phyloP scores from a whole-genome alignment of 2,888 invertebrate species.

The Phoronis australis region DNA sequence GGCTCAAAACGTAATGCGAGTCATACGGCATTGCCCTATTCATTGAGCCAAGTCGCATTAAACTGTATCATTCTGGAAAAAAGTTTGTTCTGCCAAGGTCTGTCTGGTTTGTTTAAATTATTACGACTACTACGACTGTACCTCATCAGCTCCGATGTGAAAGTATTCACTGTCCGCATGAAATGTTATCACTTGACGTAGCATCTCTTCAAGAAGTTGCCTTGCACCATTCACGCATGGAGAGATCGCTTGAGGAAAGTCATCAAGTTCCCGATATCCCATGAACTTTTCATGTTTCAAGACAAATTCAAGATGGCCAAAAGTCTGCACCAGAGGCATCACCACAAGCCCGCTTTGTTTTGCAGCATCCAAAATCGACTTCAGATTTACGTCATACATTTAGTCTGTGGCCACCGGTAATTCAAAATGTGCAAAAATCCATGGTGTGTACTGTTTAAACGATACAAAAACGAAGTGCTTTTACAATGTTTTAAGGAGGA shows the following conservation, averaged over 20 bases:
- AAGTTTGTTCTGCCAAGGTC: no score
- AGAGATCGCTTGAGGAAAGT: conserved; percentile 46
- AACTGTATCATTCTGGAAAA: no score
- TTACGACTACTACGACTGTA: no score
- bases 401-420: no score
- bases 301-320: conserved; percentile 75
- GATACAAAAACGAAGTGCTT: no score
- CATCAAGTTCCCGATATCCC: conserved; percentile 62
- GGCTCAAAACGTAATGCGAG: no score
- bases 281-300: conserved; percentile 65
- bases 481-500: no score
- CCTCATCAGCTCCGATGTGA: conserved; percentile 77
- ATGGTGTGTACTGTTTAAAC: no score
- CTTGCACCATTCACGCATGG: not conserved
- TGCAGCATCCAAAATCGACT: conserved; percentile 63
- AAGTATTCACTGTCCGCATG: conserved; percentile 62
- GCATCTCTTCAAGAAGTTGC: conserved; percentile 56
- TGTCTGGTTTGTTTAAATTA: no score
- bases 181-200: conserved; percentile 64
- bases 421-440: no score
- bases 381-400: conserved; percentile 23
- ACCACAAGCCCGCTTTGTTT: conserved; percentile 60
- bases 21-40: no score
- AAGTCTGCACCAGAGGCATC: conserved; percentile 76
- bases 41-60: no score